A percentile compares a stretch with the other conserved stretches of the same genome.
These are phyloP conservation scores for Agonopterix alstromeriana DNA, from an alignment of 2,888 invertebrate species.

Conservation along the genomic window DNA sequence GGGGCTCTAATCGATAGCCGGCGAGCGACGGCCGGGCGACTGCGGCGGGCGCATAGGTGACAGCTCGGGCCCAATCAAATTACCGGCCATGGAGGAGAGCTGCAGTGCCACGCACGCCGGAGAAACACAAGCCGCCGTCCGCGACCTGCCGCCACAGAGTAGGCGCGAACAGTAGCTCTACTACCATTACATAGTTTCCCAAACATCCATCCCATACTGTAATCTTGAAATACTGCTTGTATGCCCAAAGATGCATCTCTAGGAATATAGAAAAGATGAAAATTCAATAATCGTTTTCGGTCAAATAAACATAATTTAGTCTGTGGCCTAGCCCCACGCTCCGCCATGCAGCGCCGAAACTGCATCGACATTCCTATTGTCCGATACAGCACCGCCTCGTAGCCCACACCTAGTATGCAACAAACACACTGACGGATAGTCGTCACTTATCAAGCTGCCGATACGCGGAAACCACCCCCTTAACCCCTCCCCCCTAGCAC, in stretches of 20 bases:
- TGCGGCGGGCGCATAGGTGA: slow-evolving; percentile 76
- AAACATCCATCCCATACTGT: too few relatives aligned
- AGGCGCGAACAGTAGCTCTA: slow-evolving; percentile 14
- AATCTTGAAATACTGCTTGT: too few relatives aligned
- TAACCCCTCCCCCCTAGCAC: slow-evolving; percentile 21
- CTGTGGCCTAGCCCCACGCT: slow-evolving; percentile 20
- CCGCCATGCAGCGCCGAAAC: slow-evolving; percentile 27
- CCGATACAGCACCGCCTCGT: slow-evolving; percentile 34
- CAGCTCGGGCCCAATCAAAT: slow-evolving; percentile 75
- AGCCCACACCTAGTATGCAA: slow-evolving; percentile 30
- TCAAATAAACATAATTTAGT: neutral
- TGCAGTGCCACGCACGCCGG: slow-evolving; percentile 61
- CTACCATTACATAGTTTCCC: neutral
- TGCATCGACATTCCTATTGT: slow-evolving; percentile 37
- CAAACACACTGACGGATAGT: slow-evolving; percentile 52
- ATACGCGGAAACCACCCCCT: slow-evolving; percentile 37
- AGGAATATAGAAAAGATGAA: too few relatives aligned
- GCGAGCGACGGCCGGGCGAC: slow-evolving; percentile 74
- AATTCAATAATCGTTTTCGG: too few relatives aligned
- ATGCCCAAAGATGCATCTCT: too few relatives aligned
- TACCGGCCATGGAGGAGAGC: slow-evolving; percentile 66
- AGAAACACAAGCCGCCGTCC: slow-evolving; percentile 41
- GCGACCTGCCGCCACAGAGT: slow-evolving; percentile 28
- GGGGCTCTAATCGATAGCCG: slow-evolving; percentile 75
- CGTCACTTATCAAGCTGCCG: slow-evolving; percentile 41